These are phyloP conservation scores for Microtus pennsylvanicus DNA, from an alignment of 2,113 vertebrate species.

Conservation along the genomic window DNA sequence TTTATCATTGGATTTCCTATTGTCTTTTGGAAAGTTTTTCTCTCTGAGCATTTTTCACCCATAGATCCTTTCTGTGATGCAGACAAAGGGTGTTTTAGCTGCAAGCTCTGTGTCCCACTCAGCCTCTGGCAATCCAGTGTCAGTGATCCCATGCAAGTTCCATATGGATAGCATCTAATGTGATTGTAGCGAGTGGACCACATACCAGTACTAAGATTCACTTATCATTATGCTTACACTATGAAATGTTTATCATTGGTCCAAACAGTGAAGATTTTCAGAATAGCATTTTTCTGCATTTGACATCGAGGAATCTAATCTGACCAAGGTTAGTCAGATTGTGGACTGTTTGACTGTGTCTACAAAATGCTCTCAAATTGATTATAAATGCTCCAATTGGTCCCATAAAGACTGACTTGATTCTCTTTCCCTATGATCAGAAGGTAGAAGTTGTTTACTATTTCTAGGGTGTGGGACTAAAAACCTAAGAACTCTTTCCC, in stretches of 20 bases:
- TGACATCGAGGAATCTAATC: neutral
- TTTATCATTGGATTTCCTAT: neutral
- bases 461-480: neutral
- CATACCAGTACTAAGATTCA: neutral
- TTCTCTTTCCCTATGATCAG: neutral
- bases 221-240: neutral
- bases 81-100: neutral
- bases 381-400: neutral
- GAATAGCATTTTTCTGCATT: rapidly evolving
- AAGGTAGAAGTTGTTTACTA: neutral
- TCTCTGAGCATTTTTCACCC: neutral
- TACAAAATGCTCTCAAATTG: neutral
- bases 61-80: neutral
- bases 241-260: neutral
- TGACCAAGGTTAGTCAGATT: neutral
- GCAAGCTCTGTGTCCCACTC: neutral
- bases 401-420: neutral
- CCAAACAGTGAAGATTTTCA: neutral
- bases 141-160: neutral
- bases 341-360: neutral
- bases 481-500: neutral
- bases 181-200: neutral
- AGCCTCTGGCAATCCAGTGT: neutral
- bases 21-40: neutral
- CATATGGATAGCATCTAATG: neutral